Evolutionary conservation across 2,888 invertebrate species (phyloP), one percentile per base, ranked within the genome.

Genomic region (Scaeva pyrastri): DNA sequence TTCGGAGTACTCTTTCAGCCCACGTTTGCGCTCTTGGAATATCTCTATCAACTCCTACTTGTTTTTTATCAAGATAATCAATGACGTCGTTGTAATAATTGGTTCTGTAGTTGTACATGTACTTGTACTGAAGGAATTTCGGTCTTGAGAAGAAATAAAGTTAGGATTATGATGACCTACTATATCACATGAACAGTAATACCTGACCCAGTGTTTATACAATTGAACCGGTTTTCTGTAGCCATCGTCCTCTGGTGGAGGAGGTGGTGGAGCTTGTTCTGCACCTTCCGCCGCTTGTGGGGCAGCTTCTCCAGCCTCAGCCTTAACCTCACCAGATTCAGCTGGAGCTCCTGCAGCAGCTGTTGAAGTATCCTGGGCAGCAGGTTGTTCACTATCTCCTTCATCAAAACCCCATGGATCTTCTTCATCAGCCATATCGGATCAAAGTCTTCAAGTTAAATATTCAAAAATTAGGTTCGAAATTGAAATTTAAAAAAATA

Each of bases 71-170:
- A 93, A 97, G 92, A 93, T 96, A 97, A 90, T 96, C 95, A 92
- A 97, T 96, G 83, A 96, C 95, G 91, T 97, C 97, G 91, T 97
- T 95, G 93, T 97, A 97, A 92, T 97, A 97, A 93, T 96, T 97
- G 92, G 95, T 95, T 93, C 96, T 95, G 93, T 97, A 97, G 92
- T 97, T 95, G 93, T 96, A 96, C 92, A 97, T 94, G 92, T 97
- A 97, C 91, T 94, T 95, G 93, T 97, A 97, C 91, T 96, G 96
- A 55, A 96, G 94, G 93, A 96, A 95, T 91, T 95, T 95, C 21
- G 97, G 97, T 91, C 96, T 96, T 52, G 3, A 11, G 39, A 39
- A 31, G 21, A 50, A 50, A 7, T 12, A 50, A 14, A 4, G 1
- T 23, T 14, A 21, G 12, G n/a, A 52, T 50, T 3, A 39, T 21